A percentile compares a stretch with the other conserved stretches of the same genome.
Evolutionary conservation across 2,113 vertebrate genomes (phyloP).

Genomic region (Steatornis caripensis): DNA sequence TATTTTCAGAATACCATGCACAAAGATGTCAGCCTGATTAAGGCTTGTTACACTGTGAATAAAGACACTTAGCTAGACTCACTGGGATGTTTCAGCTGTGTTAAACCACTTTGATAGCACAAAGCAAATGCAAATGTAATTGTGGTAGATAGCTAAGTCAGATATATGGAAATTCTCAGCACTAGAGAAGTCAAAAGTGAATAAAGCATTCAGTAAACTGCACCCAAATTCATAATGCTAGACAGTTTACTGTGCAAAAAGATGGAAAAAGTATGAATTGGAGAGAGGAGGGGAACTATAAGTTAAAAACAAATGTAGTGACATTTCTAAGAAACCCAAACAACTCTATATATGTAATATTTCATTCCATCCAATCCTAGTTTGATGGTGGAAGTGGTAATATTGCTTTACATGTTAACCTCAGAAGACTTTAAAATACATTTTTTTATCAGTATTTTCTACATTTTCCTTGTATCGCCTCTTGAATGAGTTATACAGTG

Average conservation of each 20-base stretch:
- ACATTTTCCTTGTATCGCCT: background rate
- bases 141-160: background rate
- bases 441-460: background rate
- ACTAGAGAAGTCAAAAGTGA: background rate
- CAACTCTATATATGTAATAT: background rate
- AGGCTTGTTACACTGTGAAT: background rate
- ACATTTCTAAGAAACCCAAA: background rate
- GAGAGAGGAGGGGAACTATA: background rate
- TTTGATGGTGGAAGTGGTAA: background rate
- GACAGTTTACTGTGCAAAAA: background rate
- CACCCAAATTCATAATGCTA: background rate
- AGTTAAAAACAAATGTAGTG: background rate
- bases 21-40: background rate
- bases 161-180: background rate
- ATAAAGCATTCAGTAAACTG: background rate
- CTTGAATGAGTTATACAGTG: background rate
- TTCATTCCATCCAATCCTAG: background rate
- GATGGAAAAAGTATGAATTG: background rate
- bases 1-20: background rate
- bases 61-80: background rate
- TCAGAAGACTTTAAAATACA: background rate
- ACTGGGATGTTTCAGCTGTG: background rate
- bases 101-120: background rate
- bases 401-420: background rate
- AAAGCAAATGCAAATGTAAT: background rate